Conservation (phyloP, 2,888 invertebrate genomes). For the Tanytarsus gracilentus region DNA sequence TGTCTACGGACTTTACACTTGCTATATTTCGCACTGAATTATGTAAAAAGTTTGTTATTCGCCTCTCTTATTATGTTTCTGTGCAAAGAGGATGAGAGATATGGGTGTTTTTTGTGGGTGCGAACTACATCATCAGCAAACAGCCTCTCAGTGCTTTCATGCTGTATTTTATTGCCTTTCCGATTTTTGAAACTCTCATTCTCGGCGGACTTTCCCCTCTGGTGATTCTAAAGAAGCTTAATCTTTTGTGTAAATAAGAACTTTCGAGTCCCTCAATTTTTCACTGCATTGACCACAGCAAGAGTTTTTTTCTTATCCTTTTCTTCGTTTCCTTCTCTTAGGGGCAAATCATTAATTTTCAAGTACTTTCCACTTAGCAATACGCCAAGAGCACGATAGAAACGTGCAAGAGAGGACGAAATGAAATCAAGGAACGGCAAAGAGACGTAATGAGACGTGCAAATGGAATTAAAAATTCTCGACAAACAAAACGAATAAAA, state of each 20-base stretch:
- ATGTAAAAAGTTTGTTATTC: too few relatives aligned
- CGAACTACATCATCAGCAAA: too few relatives aligned
- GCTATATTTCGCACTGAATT: too few relatives aligned
- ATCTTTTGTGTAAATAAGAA: slow-evolving; percentile 21
- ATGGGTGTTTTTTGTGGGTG: too few relatives aligned
- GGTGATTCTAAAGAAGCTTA: slow-evolving; percentile 3
- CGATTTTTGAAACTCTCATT: too few relatives aligned
- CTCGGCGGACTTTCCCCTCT: too few relatives aligned
- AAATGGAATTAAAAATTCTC: slow-evolving; percentile 26
- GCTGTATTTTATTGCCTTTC: too few relatives aligned
- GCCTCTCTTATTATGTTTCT: too few relatives aligned
- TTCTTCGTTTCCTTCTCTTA: neutral
- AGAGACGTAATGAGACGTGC: slow-evolving; percentile 22
- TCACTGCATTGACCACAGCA: slow-evolving; percentile 10
- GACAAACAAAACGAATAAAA: neutral
- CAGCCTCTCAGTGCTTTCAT: too few relatives aligned
- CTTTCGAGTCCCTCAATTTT: slow-evolving; percentile 6
- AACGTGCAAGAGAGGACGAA: neutral
- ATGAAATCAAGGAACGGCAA: neutral
- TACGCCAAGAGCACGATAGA: neutral
- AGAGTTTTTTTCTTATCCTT: neutral
- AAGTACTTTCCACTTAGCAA: neutral
- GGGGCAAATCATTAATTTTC: neutral
- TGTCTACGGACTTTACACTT: too few relatives aligned
- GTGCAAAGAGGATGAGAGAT: too few relatives aligned